Conservation (phyloP, 1,140 invertebrate species). For the Danaus plexippus region DNA sequence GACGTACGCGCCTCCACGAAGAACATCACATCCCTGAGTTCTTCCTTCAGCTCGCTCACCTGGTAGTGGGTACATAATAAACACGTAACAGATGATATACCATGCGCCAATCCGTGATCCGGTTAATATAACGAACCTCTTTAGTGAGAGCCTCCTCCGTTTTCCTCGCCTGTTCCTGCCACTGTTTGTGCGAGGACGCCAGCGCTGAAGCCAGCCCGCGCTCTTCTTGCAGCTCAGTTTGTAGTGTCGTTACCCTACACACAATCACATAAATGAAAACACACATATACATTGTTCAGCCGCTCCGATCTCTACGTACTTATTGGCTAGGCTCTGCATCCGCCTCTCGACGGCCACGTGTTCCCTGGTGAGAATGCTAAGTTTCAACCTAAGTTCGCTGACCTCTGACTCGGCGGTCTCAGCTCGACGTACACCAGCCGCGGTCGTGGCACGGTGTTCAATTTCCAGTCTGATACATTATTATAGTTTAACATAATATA, state of each 20-base stretch:
- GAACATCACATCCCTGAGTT: conserved; percentile 96
- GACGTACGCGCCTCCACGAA: conserved; percentile 85
- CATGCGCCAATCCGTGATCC: no score
- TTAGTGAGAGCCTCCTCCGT: conserved; percentile 34
- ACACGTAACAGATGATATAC: no score
- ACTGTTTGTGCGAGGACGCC: conserved; percentile 82
- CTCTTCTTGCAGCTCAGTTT: conserved; percentile 84
- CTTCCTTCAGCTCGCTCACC: conserved; percentile 88
- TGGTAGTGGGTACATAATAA: conserved; percentile 71
- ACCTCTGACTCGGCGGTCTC: conserved; percentile 66
- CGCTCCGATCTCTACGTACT: conserved; percentile 52
- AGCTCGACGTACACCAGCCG: conserved; percentile 51
- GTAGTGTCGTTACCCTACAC: conserved; percentile 70
- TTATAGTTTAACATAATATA: no score
- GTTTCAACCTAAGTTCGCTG: conserved; percentile 69
- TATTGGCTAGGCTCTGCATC: conserved; percentile 72
- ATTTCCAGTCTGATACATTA: no score
- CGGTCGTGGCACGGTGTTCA: background rate
- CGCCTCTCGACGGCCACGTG: conserved; percentile 80
- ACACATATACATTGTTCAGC: background rate
- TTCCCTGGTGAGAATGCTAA: conserved; percentile 73
- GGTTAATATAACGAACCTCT: conserved; percentile 28
- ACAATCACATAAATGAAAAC: background rate
- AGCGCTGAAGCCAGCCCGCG: conserved; percentile 78
- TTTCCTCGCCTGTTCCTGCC: conserved; percentile 75